Evolutionary conservation across 2,797 vertebrate species (phyloP), one percentile per base, ranked within the genome.

Genomic region (Hybognathus amarus): DNA sequence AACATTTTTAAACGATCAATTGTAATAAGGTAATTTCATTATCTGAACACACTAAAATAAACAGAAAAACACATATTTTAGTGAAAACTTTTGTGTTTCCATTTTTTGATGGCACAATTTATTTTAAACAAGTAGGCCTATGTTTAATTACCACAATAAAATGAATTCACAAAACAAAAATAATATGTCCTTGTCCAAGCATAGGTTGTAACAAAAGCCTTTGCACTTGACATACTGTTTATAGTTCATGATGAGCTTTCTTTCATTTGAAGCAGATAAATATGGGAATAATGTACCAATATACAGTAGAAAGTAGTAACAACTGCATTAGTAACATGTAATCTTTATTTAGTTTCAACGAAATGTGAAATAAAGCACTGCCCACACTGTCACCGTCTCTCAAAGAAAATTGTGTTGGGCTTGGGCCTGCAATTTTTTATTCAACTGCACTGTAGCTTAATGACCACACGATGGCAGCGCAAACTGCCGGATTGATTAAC

Each of bases 391-490:
- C 24, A 5, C 4, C 24, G 1, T 27, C 56, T n/a, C 9, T 61
- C 24, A 24, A 27, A 59, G 12, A 61, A 12, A 63, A n/a, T 63
- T 63, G 59, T 61, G 59, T 63, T 63, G n/a, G 36, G 36, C 36
- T 36, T 36, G 36, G 12, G 12, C 24, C 61, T 17, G 4, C 2
- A 71, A 18, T 22, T 73, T 52, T 12, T 76, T 42, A 9, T 18
- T n/a, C n/a, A n/a, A 12, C 27, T 68, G 54, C 38, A 82, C 45
- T 76, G 22, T 38, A 6, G 6, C 2, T 12, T 12, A 73, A 50
- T 76, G 45, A 42, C 73, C 86, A 70, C 73, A 67, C 0, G 68
- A 33, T 85, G 86, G 67, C 47, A 86, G 85, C 59, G 78, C 11
- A 80, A 50, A 20, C 83, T 73, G 27, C 40, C 30, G 24, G 5